Evolutionary conservation across 2,113 vertebrate genomes (phyloP), one percentile per base, ranked within the genome.

Genomic region (Rallus limicola): DNA sequence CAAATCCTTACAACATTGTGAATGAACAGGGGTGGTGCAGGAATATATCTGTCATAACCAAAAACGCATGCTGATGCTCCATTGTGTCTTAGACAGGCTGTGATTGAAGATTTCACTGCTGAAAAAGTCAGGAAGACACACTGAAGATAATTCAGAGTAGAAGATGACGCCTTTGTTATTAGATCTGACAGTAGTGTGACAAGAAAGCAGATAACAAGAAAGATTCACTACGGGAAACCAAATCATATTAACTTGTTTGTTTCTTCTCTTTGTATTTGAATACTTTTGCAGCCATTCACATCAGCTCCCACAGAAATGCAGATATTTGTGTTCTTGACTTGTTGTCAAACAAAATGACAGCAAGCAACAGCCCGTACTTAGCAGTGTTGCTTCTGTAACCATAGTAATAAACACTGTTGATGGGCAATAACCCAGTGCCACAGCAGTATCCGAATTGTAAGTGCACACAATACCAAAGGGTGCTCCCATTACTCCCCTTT

Each of bases 61-160:
- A 93, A 85, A 88, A 92, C 93, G 52, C 52, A 88, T 64, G 24
- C 28, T 88, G 68, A 78, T 86, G 60, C 38, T 95, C 71, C 52
- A 77, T 90, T 97, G 80, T 95, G 13, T 77, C 72, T 90, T 92
- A 91, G 79, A 94, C 86, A 93, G 67, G 50, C n/a, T 94, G 52
- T 95, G 83, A 95, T 82, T 94, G 94, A 96, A 92, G 80, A 91
- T 92, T 90, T 92, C 48, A 55, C 33, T 63, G 76, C 38, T 5
- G 17, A 81, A 94, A 88, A 92, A 65, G 83, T 88, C 82, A 70
- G 31, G 52, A 88, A 92, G 88, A 88, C 55, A 68, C 81, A 88
- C 52, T 69, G 76, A 93, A 86, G 80, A 63, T 46, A 94, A 86
- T 46, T 88, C 79, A 88, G 64, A 74, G 64, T 63, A 90, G 86